Evolutionary conservation across 2,888 invertebrate species (phyloP).

Genomic region (Philonicus albiceps): DNA sequence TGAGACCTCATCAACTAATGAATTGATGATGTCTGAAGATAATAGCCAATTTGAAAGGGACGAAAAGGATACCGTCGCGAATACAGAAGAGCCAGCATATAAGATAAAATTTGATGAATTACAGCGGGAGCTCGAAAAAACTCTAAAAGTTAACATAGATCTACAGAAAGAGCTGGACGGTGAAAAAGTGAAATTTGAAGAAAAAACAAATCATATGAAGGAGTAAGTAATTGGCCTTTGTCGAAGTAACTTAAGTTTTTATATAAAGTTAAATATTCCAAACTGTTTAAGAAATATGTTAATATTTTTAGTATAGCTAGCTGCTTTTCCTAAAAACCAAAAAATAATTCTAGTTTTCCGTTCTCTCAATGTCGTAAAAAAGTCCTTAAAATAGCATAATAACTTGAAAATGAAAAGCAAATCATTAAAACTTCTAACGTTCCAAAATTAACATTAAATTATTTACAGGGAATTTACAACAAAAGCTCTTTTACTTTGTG

Average conservation of each 20-base stretch:
- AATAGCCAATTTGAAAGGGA: neutral
- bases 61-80: neutral
- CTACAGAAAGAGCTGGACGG: neutral
- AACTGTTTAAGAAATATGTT: too few relatives aligned
- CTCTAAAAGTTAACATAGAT: neutral
- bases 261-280: too few relatives aligned
- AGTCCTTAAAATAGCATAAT: too few relatives aligned
- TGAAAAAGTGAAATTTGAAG: neutral
- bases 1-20: neutral
- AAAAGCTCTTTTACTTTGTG: slow-evolving; percentile 19
- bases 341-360: neutral
- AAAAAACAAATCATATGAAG: neutral
- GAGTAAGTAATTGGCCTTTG: neutral
- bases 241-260: too few relatives aligned
- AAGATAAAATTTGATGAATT: neutral
- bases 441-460: neutral
- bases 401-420: too few relatives aligned
- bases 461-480: slow-evolving; percentile 20
- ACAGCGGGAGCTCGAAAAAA: neutral
- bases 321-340: too few relatives aligned
- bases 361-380: neutral
- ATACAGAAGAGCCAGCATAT: neutral
- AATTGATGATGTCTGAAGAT: neutral
- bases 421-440: neutral
- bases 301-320: too few relatives aligned